phyloP scores from a whole-genome alignment of 1,140 invertebrate species.

The Panagrolaimus sp. region DNA sequence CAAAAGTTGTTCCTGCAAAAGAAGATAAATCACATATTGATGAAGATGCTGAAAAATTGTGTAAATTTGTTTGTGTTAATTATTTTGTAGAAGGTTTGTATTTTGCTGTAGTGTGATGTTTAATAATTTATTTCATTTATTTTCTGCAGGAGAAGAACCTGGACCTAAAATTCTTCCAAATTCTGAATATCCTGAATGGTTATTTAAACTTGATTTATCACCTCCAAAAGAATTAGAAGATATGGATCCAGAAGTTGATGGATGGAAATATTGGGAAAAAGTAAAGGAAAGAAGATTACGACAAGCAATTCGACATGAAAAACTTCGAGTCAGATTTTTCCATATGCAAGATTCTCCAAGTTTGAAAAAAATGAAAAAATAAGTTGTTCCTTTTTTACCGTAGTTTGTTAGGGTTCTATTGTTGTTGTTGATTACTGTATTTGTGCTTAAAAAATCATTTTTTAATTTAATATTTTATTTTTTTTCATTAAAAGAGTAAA shows the following conservation, averaged over 20 bases:
- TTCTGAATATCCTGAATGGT: constrained; percentile 32
- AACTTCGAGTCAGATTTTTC: constrained; percentile 21
- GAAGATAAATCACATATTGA: constrained; percentile 29
- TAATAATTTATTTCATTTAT: constrained; percentile 1
- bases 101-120: background rate
- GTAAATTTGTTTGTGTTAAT: constrained; percentile 31
- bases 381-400: too few relatives aligned
- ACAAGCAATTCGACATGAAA: constrained; percentile 17
- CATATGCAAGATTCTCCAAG: constrained; percentile 20
- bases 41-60: constrained; percentile 29
- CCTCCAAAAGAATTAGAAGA: constrained; percentile 28
- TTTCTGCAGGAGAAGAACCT: constrained; percentile 25
- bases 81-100: constrained; percentile 32
- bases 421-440: background rate
- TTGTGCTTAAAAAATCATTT: too few relatives aligned
- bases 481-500: too few relatives aligned
- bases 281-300: constrained; percentile 23
- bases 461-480: too few relatives aligned
- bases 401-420: background rate
- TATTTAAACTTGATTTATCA: constrained; percentile 29
- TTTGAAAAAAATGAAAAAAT: constrained; percentile 8
- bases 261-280: constrained; percentile 33
- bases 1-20: constrained; percentile 26
- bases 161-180: constrained; percentile 31
- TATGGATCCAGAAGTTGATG: constrained; percentile 29